These are phyloP conservation scores for Nephrotoma flavescens DNA, from an alignment of 2,888 invertebrate species.

Conservation along the genomic window DNA sequence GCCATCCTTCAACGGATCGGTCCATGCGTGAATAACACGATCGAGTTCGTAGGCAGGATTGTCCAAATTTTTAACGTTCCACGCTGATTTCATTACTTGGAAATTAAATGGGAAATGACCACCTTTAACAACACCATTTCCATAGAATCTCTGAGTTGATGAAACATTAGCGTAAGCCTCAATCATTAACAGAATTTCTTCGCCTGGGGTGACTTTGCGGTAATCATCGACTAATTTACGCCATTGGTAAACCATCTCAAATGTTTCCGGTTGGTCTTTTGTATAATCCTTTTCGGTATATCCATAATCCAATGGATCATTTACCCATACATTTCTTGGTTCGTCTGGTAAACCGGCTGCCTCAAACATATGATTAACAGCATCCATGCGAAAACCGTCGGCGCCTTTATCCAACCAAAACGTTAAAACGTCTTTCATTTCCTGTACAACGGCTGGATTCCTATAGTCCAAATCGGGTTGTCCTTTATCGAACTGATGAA, in stretches of 20 bases:
- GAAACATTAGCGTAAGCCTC: slow-evolving; percentile 42
- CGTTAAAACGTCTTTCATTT: slow-evolving; percentile 44
- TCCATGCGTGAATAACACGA: slow-evolving; percentile 37
- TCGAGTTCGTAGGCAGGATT: slow-evolving; percentile 29
- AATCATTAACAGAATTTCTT: slow-evolving; percentile 37
- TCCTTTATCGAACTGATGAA: slow-evolving; percentile 54
- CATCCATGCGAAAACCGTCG: slow-evolving; percentile 62
- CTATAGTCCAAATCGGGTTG: slow-evolving; percentile 66
- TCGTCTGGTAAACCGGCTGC: slow-evolving; percentile 29
- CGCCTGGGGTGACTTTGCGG: slow-evolving; percentile 28
- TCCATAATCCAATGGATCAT: slow-evolving; percentile 36
- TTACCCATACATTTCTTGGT: slow-evolving; percentile 22
- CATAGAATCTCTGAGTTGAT: slow-evolving; percentile 42
- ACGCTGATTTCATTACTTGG: slow-evolving; percentile 49
- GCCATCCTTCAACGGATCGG: slow-evolving; percentile 38
- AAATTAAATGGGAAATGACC: slow-evolving; percentile 54
- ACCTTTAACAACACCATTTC: slow-evolving; percentile 34
- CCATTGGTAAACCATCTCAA: slow-evolving; percentile 31
- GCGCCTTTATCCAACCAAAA: slow-evolving; percentile 70
- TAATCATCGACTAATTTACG: slow-evolving; percentile 43
- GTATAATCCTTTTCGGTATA: slow-evolving; percentile 46
- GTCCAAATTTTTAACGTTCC: slow-evolving; percentile 46
- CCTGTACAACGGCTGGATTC: slow-evolving; percentile 44
- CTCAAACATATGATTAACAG: slow-evolving; percentile 39
- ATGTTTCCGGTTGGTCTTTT: slow-evolving; percentile 36